phyloP scores from a whole-genome alignment of 2,888 invertebrate species.

The Prenolepis imparis region DNA sequence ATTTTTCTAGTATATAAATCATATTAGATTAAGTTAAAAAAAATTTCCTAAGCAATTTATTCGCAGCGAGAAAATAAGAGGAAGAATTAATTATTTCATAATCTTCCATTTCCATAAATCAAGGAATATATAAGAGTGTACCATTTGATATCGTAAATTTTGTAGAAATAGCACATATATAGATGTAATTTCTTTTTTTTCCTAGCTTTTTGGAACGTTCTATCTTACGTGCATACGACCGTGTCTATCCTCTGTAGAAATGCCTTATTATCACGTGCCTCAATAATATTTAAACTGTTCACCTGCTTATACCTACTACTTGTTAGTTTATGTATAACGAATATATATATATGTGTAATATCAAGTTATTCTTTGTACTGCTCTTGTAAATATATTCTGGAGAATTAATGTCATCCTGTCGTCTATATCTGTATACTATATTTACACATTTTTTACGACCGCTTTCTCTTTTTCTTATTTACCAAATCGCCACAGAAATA shows the following conservation, averaged over 20 bases:
- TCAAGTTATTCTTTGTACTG: constrained; percentile 83
- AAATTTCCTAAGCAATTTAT: not conserved
- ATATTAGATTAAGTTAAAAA: not conserved
- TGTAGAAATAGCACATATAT: not conserved
- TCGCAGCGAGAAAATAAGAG: not conserved
- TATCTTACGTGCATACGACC: constrained; percentile 73
- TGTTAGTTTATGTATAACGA: constrained; percentile 79
- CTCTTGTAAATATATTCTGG: constrained; percentile 84
- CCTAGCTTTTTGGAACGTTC: constrained; percentile 3
- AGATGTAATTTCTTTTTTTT: not conserved
- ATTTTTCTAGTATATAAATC: constrained; percentile 1
- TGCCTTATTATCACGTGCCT: constrained; percentile 84
- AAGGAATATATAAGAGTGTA: not conserved
- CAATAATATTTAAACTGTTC: constrained; percentile 83
- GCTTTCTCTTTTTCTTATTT: constrained; percentile 12
- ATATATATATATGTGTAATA: constrained; percentile 82
- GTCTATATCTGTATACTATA: constrained; percentile 53
- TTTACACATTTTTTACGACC: constrained; percentile 18
- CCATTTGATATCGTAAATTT: not conserved
- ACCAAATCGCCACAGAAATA: not conserved
- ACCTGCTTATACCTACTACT: constrained; percentile 81
- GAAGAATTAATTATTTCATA: not conserved
- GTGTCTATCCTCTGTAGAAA: constrained; percentile 81
- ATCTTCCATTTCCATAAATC: not conserved
- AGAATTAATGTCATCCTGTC: constrained; percentile 80